Evolutionary conservation across 2,797 vertebrate genomes (phyloP).

Genomic region (Sylvilagus floridanus): DNA sequence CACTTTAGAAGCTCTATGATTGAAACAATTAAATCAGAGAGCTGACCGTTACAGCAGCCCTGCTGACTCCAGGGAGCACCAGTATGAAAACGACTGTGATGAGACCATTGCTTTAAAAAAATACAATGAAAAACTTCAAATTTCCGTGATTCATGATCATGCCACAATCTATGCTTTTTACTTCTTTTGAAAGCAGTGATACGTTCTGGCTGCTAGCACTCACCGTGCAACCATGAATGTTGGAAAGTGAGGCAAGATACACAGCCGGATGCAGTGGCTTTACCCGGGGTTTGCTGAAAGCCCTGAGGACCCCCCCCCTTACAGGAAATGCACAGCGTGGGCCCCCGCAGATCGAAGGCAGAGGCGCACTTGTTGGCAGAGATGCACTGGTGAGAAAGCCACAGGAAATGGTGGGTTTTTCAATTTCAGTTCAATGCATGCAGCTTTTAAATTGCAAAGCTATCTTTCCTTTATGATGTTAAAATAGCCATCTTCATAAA

Average conservation of each 20-base stretch:
- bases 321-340: neutral
- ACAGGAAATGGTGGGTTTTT: neutral
- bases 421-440: neutral
- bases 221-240: neutral
- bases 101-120: neutral
- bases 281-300: neutral
- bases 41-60: neutral
- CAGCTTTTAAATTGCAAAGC: slow-evolving; percentile 27
- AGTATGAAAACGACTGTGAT: slow-evolving; percentile 17
- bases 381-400: neutral
- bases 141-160: neutral
- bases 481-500: neutral
- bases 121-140: neutral
- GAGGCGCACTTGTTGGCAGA: neutral
- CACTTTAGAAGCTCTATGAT: slow-evolving; percentile 15
- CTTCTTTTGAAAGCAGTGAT: slow-evolving; percentile 18
- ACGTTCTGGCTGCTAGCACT: neutral
- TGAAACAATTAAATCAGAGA: slow-evolving; percentile 5
- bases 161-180: neutral
- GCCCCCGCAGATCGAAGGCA: neutral
- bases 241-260: slow-evolving; percentile 55
- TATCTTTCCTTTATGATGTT: neutral
- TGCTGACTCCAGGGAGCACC: neutral
- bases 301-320: neutral
- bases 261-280: neutral